These are phyloP conservation scores for Bubo blakistoni DNA, from an alignment of 2,113 vertebrate species.

Conservation along the genomic window DNA sequence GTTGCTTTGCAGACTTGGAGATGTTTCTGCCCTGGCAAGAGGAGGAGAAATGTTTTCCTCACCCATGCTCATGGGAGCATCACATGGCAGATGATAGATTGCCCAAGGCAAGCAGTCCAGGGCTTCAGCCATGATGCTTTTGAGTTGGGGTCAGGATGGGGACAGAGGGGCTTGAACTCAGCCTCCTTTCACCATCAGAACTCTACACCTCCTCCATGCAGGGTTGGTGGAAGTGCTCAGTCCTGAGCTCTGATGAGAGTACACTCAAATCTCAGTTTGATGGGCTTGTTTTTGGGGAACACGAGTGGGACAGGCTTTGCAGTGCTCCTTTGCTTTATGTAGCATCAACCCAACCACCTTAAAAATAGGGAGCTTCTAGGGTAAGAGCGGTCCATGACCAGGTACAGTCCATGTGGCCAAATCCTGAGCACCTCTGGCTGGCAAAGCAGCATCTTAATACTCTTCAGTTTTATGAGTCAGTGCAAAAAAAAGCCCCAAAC, in stretches of 20 bases:
- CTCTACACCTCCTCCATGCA: neutral
- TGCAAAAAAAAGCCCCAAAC: neutral
- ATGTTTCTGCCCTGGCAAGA: neutral
- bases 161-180: neutral
- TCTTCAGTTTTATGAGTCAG: neutral
- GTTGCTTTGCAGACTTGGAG: neutral
- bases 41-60: neutral
- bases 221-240: neutral
- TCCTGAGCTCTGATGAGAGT: neutral
- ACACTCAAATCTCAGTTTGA: neutral
- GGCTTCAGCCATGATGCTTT: neutral
- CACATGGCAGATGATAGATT: neutral
- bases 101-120: neutral
- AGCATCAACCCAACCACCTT: constrained; percentile 43
- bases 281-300: neutral
- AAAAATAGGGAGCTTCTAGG: neutral
- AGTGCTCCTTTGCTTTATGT: neutral
- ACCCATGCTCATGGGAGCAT: neutral
- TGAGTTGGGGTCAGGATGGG: neutral
- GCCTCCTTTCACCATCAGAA: neutral
- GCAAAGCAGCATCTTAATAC: neutral
- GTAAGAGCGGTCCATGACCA: neutral
- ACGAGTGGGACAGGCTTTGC: neutral
- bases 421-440: neutral
- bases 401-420: neutral